Base-by-base conservation (phyloP, 2,888 invertebrate genomes). In the Rhagonycha lutea region DNA sequence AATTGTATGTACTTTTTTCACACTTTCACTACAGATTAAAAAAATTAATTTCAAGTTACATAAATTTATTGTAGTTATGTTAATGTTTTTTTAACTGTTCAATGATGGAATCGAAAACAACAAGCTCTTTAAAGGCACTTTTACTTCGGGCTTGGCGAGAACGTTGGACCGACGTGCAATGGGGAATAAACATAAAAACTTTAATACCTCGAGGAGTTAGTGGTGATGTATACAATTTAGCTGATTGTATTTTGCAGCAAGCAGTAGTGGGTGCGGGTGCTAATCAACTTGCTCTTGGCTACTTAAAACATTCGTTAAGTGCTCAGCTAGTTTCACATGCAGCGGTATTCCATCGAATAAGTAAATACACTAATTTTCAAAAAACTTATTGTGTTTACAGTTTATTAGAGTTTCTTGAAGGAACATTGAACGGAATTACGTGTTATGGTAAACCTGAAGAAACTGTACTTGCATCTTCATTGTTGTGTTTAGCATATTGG, bases 181-280 rank as follows among this genome's bases (percentile, higher is more conserved):
- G 98, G 98, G 97, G 97, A 61, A 97, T 97, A 81, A 96, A 97
- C 84, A 96, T 98, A 73, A 98, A 98, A 90, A 95, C 95, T n/a
- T 95, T 93, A 80, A 88, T 95, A 77, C 96, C 96, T 0, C 89
- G 96, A 85, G 96, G 96, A n/a, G 96, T 96, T 1, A 96, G 95
- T 85, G 96, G 96, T n/a, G 96, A 96, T 89, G 93, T 96, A n/a
- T 96, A 96, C 86, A 96, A 96, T 88, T 89, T 97, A 82, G 96
- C 97, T 63, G 98, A 98, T 86, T 96, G 97, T 85, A 94, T 98
- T 81, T 90, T 98, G 23, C 96, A 98, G 85, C 98, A 98, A 89
- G 98, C 97, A 0, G 91, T 98, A 83, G 95, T 97, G 61, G 98
- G 98, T 28, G 95, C 96, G 28, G 96, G 96, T 26, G 98, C 98